phyloP scores from a whole-genome alignment of 2,113 vertebrate genomes.

The Amblyornis subalaris region DNA sequence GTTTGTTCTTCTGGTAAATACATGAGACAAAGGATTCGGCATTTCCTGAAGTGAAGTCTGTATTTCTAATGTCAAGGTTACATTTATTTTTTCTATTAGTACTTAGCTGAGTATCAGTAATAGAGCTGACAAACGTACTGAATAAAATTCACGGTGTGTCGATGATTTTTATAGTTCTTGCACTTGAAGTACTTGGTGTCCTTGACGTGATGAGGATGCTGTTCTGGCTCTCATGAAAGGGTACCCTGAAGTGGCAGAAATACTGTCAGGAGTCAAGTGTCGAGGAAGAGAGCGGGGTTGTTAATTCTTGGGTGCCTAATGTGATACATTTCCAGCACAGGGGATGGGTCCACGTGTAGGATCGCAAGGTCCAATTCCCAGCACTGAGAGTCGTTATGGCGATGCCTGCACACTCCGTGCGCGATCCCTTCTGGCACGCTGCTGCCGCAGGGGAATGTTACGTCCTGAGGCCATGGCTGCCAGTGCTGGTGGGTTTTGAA shows the following conservation, averaged over 20 bases:
- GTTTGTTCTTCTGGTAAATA: not conserved
- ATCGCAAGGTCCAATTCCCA: not conserved
- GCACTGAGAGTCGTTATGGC: accelerated
- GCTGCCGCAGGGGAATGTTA: not conserved
- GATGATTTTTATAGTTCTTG: slow-evolving; percentile 21
- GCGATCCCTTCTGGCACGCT: not conserved
- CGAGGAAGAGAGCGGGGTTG: not conserved
- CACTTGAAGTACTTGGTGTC: slow-evolving; percentile 4
- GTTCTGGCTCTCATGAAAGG: not conserved
- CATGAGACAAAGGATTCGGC: not conserved
- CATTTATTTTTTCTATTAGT: not conserved
- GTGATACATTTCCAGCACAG: not conserved
- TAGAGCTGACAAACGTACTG: not conserved
- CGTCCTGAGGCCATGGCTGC: not conserved
- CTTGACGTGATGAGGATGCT: not conserved
- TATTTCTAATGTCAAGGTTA: not conserved
- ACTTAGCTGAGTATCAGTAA: not conserved
- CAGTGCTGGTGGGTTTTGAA: not conserved
- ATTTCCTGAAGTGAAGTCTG: not conserved
- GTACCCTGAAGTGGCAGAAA: not conserved
- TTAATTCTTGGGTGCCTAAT: not conserved
- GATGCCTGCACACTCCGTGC: accelerated
- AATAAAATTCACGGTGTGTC: not conserved
- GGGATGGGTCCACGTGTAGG: accelerated
- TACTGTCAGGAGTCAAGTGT: not conserved